Evolutionary conservation across 1,140 invertebrate genomes (phyloP), one percentile per base, ranked within the genome.

Genomic region (Lordiphosa mommai): DNA sequence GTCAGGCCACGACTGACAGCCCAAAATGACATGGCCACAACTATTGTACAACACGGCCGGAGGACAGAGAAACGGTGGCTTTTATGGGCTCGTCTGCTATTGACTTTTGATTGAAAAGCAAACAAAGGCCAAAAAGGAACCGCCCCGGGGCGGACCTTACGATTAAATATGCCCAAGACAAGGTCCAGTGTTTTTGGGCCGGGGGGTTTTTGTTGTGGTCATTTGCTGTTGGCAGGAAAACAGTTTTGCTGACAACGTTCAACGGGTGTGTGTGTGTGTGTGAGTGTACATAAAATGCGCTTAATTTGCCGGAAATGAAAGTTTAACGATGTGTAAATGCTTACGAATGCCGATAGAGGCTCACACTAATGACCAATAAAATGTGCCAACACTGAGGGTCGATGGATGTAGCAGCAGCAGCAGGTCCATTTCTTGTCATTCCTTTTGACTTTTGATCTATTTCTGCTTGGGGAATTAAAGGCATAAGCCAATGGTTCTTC

Each of bases 251-350:
- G 77, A 84, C 77, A 61, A 13, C 47, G 41, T 49, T 49, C 58
- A 61, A 56, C 70, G 60, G 69, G 59, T 73, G 55, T 47, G 46
- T 30, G 52, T 57, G 32, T 32, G 47, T 57, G 43, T 34, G 38
- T 17, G 17, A 55, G 60, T 61, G 67, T 69, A 84, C 59, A 84
- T 77, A 84, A 82, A 84, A 84, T 84, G 77, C 72, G 77, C 77
- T 84, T 84, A 84, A 84, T 84, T 84, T 85, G 77, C 77, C 77
- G 77, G 77, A 84, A 84, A 84, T 84, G 77, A 84, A 84, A 85
- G 77, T 84, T 84, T 85, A 84, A 84, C 77, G 77, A 84, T 85
- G 77, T 84, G 77, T 84, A 84, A 84, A 84, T 84, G 77, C 77
- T 84, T 84, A 84, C 77, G 79, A 85, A 84, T 77, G 72, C 79